phyloP scores from a whole-genome alignment of 2,888 invertebrate species.

The Sinohyriopsis cumingii region DNA sequence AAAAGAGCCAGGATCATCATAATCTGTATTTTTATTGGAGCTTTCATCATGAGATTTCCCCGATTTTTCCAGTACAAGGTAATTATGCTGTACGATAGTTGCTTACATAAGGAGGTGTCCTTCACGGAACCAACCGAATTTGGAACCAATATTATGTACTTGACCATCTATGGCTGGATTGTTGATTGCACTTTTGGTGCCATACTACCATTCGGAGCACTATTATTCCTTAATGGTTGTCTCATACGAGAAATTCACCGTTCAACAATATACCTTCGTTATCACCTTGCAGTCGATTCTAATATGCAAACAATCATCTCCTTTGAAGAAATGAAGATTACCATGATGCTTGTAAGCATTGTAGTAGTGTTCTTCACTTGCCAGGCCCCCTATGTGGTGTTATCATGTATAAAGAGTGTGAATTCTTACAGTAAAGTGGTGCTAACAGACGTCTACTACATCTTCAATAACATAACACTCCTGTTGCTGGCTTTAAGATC shows the following conservation, averaged over 20 bases:
- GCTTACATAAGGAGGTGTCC: conserved; percentile 19
- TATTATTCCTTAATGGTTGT: conserved; percentile 60
- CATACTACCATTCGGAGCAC: conserved; percentile 61
- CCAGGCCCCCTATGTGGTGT: conserved; percentile 63
- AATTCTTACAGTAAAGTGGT: conserved; percentile 32
- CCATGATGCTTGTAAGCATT: conserved; percentile 67
- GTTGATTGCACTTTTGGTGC: conserved; percentile 54
- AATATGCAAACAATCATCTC: conserved; percentile 56
- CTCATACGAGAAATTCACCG: conserved; percentile 66
- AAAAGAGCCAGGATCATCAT: conserved; percentile 61
- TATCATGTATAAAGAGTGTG: conserved; percentile 16
- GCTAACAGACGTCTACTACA: conserved; percentile 19
- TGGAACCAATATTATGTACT: conserved; percentile 38
- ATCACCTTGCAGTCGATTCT: conserved; percentile 51
- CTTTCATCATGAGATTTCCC: conserved; percentile 52
- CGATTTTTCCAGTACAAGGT: conserved; percentile 57
- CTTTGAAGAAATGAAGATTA: conserved; percentile 66
- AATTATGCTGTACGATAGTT: conserved; percentile 18
- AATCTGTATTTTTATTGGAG: conserved; percentile 45
- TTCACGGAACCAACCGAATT: conserved; percentile 37
- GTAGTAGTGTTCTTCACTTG: conserved; percentile 68
- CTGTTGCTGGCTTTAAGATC: conserved; percentile 63
- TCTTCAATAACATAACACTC: conserved; percentile 28
- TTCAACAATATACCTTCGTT: conserved; percentile 64
- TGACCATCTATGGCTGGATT: conserved; percentile 46